Evolutionary conservation across 2,888 invertebrate genomes (phyloP).

Genomic region (Pseudanteris insignis): DNA sequence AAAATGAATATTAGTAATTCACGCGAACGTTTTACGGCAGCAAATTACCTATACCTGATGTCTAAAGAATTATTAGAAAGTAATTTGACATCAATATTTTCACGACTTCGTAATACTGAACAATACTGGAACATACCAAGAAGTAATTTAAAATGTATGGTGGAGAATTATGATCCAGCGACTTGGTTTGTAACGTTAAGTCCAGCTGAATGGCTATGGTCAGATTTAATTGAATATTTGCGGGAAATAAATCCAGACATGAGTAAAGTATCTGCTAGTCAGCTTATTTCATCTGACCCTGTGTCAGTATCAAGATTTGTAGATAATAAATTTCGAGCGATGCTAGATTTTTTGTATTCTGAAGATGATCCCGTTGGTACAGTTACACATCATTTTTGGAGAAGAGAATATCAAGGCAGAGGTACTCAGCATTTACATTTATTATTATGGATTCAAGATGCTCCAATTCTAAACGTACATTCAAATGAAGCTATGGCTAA

Average conservation of each 20-base stretch:
- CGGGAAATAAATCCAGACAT: conserved; percentile 46
- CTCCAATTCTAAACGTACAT: conserved; percentile 46
- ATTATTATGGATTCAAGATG: conserved; percentile 53
- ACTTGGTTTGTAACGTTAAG: conserved; percentile 50
- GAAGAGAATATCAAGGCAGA: conserved; percentile 2
- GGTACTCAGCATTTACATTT: conserved; percentile 32
- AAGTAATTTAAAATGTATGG: conserved; percentile 46
- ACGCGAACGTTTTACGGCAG: conserved; percentile 20
- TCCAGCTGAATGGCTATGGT: conserved; percentile 47
- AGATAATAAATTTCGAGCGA: conserved; percentile 14
- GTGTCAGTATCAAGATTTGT: conserved; percentile 53
- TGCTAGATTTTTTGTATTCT: neutral
- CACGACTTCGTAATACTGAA: conserved; percentile 43
- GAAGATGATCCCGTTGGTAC: neutral
- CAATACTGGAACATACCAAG: conserved; percentile 43
- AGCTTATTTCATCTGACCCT: conserved; percentile 46
- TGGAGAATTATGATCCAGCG: conserved; percentile 47
- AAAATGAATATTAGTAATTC: conserved; percentile 42
- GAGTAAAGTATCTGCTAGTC: neutral
- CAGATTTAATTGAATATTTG: conserved; percentile 42
- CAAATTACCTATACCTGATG: neutral
- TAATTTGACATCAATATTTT: conserved; percentile 42
- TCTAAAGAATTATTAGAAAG: conserved; percentile 23
- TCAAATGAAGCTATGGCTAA: neutral
- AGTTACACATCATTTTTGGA: neutral